Conservation (phyloP, 2,888 invertebrate species). For the Teleiodes luculella region DNA sequence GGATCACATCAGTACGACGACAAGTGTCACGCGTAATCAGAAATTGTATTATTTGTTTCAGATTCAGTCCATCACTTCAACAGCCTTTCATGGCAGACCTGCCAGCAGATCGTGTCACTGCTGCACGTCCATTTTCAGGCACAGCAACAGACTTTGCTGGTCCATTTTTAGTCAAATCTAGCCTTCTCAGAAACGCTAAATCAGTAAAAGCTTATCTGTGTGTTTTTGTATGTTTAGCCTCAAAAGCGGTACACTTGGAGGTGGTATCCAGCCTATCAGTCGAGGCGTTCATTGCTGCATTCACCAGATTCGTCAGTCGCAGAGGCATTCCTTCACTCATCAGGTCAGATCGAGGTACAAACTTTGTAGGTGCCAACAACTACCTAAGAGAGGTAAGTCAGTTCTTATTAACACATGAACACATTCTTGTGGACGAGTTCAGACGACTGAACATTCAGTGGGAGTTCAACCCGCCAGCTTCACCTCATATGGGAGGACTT, state of each 20-base stretch:
- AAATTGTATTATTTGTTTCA: constrained; percentile 1
- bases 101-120: constrained; percentile 12
- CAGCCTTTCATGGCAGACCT: constrained; percentile 14
- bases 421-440: background rate
- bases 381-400: constrained; percentile 6
- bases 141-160: constrained; percentile 17
- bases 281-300: constrained; percentile 20
- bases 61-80: background rate
- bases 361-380: constrained; percentile 17
- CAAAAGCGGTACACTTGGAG: constrained; percentile 21
- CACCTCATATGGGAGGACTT: constrained; percentile 18
- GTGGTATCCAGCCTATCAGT: constrained; percentile 14
- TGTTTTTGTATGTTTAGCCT: constrained; percentile 16
- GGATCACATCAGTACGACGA: constrained; percentile 15
- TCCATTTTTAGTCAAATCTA: constrained; percentile 12
- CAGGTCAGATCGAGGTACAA: constrained; percentile 20
- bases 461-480: constrained; percentile 13
- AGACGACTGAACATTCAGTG: constrained; percentile 1
- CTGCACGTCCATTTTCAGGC: constrained; percentile 4
- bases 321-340: constrained; percentile 16
- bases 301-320: constrained; percentile 17
- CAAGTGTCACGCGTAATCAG: background rate
- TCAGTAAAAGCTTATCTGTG: constrained; percentile 10
- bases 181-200: constrained; percentile 9
- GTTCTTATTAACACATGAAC: background rate